Base-by-base conservation (phyloP, 2,888 invertebrate species). In the Hoplodrina blanda region DNA sequence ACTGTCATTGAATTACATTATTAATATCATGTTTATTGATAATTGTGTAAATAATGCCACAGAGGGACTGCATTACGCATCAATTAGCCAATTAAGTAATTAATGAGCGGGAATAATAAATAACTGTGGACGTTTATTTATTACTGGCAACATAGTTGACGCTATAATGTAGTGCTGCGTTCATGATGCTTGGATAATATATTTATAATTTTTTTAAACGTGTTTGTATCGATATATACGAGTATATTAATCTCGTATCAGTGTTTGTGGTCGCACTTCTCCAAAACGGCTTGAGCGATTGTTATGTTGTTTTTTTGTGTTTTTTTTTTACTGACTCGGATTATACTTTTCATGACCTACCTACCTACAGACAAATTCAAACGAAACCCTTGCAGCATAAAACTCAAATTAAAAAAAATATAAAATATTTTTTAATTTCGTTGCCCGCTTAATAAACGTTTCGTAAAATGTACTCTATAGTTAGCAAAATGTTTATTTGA, bases 1-100 rank as follows among this genome's bases (percentile, higher is more conserved):
- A 55, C 30, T 63, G 60, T 57, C 56, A 70, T 20, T 71, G 55
- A 68, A 44, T 71, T 77, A 17, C 72, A 78, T 75, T 68, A 54
- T 65, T 69, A 77, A 84, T 73, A 63, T 61, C 60, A 73, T 80
- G 65, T 82, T 76, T 72, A 72, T 69, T 67, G 55, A 66, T 65
- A 67, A 80, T 67, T 65, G 73, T 44, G 74, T 82, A 76, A 82
- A 85, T 78, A 78, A 74, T 74, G 69, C 69, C 54, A 62, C 68
- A 33, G 49, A 59, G 69, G 80, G 76, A 78, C 65, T 76, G 75
- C 66, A 84, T 84, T 80, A 82, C 82, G 87, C 88, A 83, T 85
- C 88, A 88, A 89, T 88, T 88, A 87, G 76, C 87, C 86, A 85
- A 85, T 87, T 85, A 87, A 79, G 78, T 88, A 86, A 88, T 88